These are phyloP conservation scores for Hemichromis elongatus DNA, from an alignment of 2,113 vertebrate species.

Conservation along the genomic window DNA sequence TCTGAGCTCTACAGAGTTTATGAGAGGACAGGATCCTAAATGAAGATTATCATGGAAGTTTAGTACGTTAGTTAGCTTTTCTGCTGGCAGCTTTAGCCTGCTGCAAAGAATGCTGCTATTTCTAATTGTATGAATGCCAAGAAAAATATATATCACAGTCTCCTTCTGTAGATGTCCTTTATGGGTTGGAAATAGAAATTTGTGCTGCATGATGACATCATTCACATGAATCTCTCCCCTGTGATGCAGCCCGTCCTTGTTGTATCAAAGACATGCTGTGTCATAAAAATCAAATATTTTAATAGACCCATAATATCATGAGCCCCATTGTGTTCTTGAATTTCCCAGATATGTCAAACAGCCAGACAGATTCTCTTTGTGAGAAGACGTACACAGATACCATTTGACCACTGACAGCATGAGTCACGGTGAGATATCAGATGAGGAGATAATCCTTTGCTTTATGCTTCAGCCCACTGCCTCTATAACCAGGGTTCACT, in stretches of 20 bases:
- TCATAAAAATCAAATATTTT: not conserved
- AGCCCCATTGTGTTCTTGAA: not conserved
- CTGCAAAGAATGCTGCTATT: not conserved
- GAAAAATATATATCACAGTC: not conserved
- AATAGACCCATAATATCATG: slow-evolving; percentile 14
- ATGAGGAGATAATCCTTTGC: slow-evolving; percentile 35
- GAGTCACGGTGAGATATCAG: slow-evolving; percentile 48
- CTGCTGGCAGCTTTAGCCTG: not conserved
- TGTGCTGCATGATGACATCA: slow-evolving; percentile 44
- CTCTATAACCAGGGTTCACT: not conserved
- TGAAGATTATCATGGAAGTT: not conserved
- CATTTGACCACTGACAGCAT: slow-evolving; percentile 45
- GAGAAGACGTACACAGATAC: slow-evolving; percentile 22
- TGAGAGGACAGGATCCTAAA: not conserved
- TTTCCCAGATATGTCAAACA: slow-evolving; percentile 21
- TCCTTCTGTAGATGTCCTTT: slow-evolving; percentile 11
- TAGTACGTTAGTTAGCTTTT: not conserved
- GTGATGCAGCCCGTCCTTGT: not conserved
- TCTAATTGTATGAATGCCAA: not conserved
- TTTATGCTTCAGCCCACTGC: not conserved
- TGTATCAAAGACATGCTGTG: not conserved
- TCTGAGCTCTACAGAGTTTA: not conserved
- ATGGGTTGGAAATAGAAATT: not conserved
- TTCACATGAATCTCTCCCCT: slow-evolving; percentile 28
- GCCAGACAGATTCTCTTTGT: not conserved